phyloP scores from a whole-genome alignment of 2,113 vertebrate genomes.

The Otocyon megalotis region DNA sequence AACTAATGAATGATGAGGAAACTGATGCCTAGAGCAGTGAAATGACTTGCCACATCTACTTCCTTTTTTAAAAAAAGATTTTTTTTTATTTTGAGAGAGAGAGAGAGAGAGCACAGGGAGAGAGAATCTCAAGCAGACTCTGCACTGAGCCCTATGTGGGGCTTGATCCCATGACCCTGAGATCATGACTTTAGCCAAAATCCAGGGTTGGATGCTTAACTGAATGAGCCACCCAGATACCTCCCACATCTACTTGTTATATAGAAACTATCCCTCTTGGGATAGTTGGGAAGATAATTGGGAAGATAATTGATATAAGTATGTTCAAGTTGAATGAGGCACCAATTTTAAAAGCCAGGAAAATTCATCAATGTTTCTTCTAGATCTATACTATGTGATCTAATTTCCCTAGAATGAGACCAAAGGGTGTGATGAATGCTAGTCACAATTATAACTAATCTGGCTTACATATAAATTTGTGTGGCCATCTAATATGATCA shows the following conservation, averaged over 20 bases:
- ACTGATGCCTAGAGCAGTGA: background rate
- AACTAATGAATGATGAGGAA: background rate
- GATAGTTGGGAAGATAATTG: background rate
- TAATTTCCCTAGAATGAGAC: background rate
- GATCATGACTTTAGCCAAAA: background rate
- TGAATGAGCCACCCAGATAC: background rate
- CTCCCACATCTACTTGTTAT: background rate
- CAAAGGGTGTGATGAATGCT: background rate
- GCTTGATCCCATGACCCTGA: background rate
- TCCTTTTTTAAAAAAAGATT: background rate
- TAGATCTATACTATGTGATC: background rate
- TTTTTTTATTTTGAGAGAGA: background rate
- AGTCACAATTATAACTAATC: background rate
- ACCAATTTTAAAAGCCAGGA: background rate
- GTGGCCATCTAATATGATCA: background rate
- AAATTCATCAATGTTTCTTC: background rate
- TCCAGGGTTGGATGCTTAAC: background rate
- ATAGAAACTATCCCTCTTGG: background rate
- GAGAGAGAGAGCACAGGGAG: background rate
- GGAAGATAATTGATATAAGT: background rate
- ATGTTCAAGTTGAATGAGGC: background rate
- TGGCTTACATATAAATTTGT: too few relatives aligned
- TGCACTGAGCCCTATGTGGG: background rate
- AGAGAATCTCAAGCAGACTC: background rate
- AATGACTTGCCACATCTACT: background rate